A percentile compares a stretch with the other conserved stretches of the same genome.
phyloP scores from a whole-genome alignment of 1,140 invertebrate genomes.

The Sesamia nonagrioides region DNA sequence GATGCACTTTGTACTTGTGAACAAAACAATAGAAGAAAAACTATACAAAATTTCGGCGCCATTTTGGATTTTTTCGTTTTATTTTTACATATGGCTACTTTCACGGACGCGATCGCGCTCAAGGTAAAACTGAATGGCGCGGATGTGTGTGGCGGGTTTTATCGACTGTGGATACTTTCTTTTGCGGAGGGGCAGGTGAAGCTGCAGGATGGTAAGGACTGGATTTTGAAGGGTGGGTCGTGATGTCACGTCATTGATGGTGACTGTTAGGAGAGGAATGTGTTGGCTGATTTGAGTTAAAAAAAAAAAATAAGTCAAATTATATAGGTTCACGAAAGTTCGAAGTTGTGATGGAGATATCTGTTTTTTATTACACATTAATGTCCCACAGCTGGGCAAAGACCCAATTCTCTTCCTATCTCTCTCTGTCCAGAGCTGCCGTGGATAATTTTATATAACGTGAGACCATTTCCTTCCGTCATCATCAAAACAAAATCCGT shows the following conservation, averaged over 20 bases:
- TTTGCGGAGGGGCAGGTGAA: slow-evolving; percentile 58
- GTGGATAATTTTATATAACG: no score
- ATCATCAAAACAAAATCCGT: no score
- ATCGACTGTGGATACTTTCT: slow-evolving; percentile 74
- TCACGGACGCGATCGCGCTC: slow-evolving; percentile 53
- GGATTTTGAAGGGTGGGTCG: slow-evolving; percentile 29
- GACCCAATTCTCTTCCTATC: no score
- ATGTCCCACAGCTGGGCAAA: no score
- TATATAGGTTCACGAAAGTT: no score
- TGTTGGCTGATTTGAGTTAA: no score
- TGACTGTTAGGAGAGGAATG: no score
- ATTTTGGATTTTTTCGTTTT: slow-evolving; percentile 48
- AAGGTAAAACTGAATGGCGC: slow-evolving; percentile 71
- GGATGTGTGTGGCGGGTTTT: slow-evolving; percentile 62
- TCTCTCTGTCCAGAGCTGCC: no score
- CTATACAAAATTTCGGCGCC: slow-evolving; percentile 64
- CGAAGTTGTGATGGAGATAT: no score
- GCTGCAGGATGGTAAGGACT: background rate
- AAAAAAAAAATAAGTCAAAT: no score
- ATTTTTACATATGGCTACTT: slow-evolving; percentile 16
- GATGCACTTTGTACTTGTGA: slow-evolving; percentile 70
- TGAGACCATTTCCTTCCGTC: no score
- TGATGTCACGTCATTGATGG: background rate
- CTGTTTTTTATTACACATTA: no score
- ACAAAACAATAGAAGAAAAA: slow-evolving; percentile 64